Evolutionary conservation across 2,888 invertebrate genomes (phyloP).

Genomic region (Platycheirus albimanus): DNA sequence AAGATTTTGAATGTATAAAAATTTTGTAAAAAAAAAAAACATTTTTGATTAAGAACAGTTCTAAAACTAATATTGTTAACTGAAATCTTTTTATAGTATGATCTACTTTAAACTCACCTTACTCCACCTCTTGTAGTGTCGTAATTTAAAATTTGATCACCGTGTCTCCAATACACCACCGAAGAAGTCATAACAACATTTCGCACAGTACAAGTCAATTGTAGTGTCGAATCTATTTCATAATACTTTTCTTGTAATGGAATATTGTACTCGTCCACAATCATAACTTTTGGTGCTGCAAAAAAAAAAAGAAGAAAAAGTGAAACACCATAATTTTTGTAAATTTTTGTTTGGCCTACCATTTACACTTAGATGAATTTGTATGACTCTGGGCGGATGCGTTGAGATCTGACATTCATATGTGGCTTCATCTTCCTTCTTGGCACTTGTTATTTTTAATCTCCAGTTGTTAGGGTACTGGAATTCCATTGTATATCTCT

Average conservation of each 20-base stretch:
- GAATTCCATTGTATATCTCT: slow-evolving; percentile 84
- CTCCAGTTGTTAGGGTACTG: slow-evolving; percentile 85
- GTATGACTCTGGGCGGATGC: slow-evolving; percentile 84
- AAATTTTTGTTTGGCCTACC: slow-evolving; percentile 78
- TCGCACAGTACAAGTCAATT: slow-evolving; percentile 84
- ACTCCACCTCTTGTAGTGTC: slow-evolving; percentile 84
- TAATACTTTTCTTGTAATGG: slow-evolving; percentile 84
- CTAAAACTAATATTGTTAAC: too few species aligned
- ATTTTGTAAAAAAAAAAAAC: too few species aligned
- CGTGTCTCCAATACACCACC: slow-evolving; percentile 84
- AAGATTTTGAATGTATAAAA: too few species aligned
- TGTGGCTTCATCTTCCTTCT: slow-evolving; percentile 84
- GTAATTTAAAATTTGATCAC: slow-evolving; percentile 83
- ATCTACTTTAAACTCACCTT: slow-evolving; percentile 79
- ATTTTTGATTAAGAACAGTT: too few species aligned
- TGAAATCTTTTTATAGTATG: too few species aligned
- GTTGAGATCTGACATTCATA: slow-evolving; percentile 85
- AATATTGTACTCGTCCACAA: slow-evolving; percentile 84
- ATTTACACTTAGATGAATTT: slow-evolving; percentile 83
- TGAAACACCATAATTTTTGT: background rate
- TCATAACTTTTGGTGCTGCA: slow-evolving; percentile 84
- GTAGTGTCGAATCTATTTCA: slow-evolving; percentile 84
- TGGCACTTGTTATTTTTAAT: slow-evolving; percentile 83
- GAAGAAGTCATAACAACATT: slow-evolving; percentile 84
- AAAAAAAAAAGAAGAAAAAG: slow-evolving; percentile 23